Base-by-base conservation (phyloP, 2,797 vertebrate genomes). In the Acanthurus leucopareius region DNA sequence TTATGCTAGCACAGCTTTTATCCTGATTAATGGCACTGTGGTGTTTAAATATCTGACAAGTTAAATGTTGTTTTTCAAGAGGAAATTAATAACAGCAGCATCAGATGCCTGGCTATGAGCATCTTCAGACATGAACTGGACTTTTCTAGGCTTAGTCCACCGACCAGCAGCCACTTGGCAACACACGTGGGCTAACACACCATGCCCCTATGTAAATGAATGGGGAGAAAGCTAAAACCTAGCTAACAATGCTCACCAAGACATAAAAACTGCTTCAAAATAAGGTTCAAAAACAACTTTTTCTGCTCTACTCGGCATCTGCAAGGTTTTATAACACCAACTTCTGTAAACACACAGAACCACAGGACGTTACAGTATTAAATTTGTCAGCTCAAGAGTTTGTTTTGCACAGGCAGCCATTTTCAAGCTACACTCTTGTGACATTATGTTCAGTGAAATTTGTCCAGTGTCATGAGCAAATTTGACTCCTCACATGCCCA, bases 401-500 rank as follows among this genome's bases (percentile, higher is more conserved):
- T 40, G 47, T 56, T 19, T 63, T 70, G 45, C 53, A 76, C 56
- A 57, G 56, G 38, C 44, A 42, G 58, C n/a, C 53, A 22, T 67
- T 61, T 75, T 48, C 10, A 49, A n/a, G 14, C 53, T 32, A 2
- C 10, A 19, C 19, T 57, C 19, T 38, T 44, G 40, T 38, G 47
- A 47, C n/a, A 52, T 52, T 75, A 49, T 66, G 74, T 87, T 86
- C 44, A 75, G 48, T 74, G 80, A 76, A 59, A 77, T 83, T 48
- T 51, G 44, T 77, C 32, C 75, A 58, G 75, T 83, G 83, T 90
- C 86, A 86, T 76, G 86, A 87, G 80, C 69, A 69, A 77, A 89
- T 90, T 85, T 85, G 86, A 93, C 88, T 89, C 69, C 63, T 75
- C 82, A 65, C 78, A 82, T 75, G 75, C 69, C 88, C 77, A 5